Evolutionary conservation across 2,797 vertebrate genomes (phyloP).

Genomic region (Takifugu ocellatus): DNA sequence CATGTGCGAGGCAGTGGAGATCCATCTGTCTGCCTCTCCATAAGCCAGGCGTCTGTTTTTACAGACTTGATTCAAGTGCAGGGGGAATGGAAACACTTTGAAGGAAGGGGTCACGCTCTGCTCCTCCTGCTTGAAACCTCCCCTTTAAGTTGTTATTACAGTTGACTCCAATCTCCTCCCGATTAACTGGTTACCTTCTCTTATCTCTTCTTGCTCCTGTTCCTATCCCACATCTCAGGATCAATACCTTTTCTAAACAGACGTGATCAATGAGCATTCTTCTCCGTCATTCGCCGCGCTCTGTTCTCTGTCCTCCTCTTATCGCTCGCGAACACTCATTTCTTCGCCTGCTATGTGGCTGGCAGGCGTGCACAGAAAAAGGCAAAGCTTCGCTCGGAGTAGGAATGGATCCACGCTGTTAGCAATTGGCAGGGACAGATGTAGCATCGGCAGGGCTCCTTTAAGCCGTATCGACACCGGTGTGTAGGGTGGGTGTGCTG

Average conservation of each 20-base stretch:
- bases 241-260: conserved; percentile 47
- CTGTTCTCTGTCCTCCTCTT: conserved; percentile 45
- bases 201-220: conserved; percentile 9
- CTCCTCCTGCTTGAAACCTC: conserved; percentile 16
- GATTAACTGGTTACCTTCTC: conserved; percentile 28
- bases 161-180: conserved; percentile 18
- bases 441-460: conserved; percentile 45
- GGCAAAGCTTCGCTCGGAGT: conserved; percentile 22
- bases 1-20: conserved; percentile 64
- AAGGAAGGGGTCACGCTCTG: conserved; percentile 25
- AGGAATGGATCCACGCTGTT: conserved; percentile 50
- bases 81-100: conserved; percentile 39
- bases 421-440: conserved; percentile 49
- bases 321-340: conserved; percentile 63
- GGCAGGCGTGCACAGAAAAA: conserved; percentile 44
- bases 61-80: conserved; percentile 40
- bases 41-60: conserved; percentile 51
- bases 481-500: conserved; percentile 27
- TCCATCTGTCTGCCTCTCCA: conserved; percentile 58
- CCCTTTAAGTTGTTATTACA: conserved; percentile 40
- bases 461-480: conserved; percentile 52
- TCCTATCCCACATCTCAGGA: conserved; percentile 24
- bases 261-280: conserved; percentile 60
- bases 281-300: conserved; percentile 26
- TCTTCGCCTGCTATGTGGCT: conserved; percentile 36